Base-by-base conservation (phyloP, 2,888 invertebrate genomes). In the Encarsia formosa region DNA sequence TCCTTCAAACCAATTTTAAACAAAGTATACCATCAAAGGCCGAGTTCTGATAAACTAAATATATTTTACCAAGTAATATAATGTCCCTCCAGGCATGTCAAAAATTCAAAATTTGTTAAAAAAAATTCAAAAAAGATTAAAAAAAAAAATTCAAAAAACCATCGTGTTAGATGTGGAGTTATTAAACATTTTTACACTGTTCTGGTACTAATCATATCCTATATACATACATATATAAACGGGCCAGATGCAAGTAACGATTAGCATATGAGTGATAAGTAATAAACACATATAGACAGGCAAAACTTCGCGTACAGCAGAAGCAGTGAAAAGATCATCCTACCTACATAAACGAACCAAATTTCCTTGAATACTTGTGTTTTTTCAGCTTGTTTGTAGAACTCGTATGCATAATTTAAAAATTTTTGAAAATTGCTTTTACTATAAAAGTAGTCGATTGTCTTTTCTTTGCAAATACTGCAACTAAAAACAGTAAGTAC, bases 261-360 rank as follows among this genome's bases (percentile, higher is more conserved):
- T 56, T 52, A 56, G 50, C 50, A 29, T 32, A 38, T 56, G 51
- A 56, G 49, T 37, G 52, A 46, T 56, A 52, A 56, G 45, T 51
- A 53, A 34, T 52, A 52, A 41, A 45, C 38, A 49, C 49, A 34
- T 4, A 26, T 18, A 49, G 34, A 38, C 34, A 51, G 34, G 15
- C 45, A 41, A 31, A 53, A 42, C 45, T 37, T 38, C 31, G 35
- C 23, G 16, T 44, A 31, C 31, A 40, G 19, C 32, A 35, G 5
- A 49, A 31, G 23, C 44, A 49, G 40, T 8, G 31, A 45, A 32
- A 54, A 39, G 32, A 38, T 54, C 23, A 43, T 34, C 35, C 23
- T 8, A 29, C 29, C 22, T 20, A 29, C 31, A 24, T 9, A 31
- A 43, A 31, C 19, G 29, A 38, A 8, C 2, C 22, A 37, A n/a